Evolutionary conservation across 2,113 vertebrate genomes (phyloP), one percentile per base, ranked within the genome.

Genomic region (Thunnus maccoyii): DNA sequence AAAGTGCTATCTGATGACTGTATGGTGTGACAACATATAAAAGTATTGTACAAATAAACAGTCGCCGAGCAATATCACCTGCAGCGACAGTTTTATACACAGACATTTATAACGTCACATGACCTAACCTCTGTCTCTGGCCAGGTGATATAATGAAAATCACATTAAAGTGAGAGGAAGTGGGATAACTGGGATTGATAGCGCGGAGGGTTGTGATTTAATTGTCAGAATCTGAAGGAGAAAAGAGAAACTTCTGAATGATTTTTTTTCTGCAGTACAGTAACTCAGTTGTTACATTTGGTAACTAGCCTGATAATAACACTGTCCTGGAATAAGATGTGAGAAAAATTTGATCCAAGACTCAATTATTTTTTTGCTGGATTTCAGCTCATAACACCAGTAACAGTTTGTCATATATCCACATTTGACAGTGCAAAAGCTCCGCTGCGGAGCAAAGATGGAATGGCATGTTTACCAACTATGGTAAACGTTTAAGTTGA

Each of bases 401-500:
- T 65, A 67, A 51, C 56, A 2, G 32, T 84, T 86, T 62, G 68
- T 75, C 65, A 85, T 20, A 71, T 78, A 76, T 74, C n/a, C 25
- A 46, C 47, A 12, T 80, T 46, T 88, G 75, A 84, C 82, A 84
- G 82, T 10, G 27, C 68, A 68, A 81, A 77, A 88, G 72, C 82
- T 75, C 58, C 67, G 72, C 62, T 27, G 86, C 84, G 41, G 82
- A 76, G 80, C 66, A 74, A 77, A 86, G 86, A 90, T 72, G 76
- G 83, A 91, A 82, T 25, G 78, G 60, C 46, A 72, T 89, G 89
- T 88, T 91, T 84, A 86, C 86, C 82, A 76, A 76, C 73, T 75
- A 81, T 72, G 63, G 78, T 79, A 86, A 86, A 89, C 25, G 41
- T 88, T 92, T 86, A 77, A 83, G 86, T 89, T 84, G 80, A 88